Evolutionary conservation across 2,888 invertebrate species (phyloP).

Genomic region (Tetragnatha montana): DNA sequence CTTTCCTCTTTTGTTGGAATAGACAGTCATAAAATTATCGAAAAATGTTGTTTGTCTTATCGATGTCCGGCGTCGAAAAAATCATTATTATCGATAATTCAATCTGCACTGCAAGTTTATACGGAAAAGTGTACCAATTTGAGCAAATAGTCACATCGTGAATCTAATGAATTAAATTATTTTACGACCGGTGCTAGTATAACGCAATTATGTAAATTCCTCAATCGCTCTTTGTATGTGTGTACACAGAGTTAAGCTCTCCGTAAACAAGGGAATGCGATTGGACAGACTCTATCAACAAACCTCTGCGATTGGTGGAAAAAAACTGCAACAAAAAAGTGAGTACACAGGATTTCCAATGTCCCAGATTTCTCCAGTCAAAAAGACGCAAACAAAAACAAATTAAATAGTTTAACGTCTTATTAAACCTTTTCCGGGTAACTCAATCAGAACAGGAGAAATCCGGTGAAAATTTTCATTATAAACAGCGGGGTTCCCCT

Average conservation of each 20-base stretch:
- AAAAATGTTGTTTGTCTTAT: neutral
- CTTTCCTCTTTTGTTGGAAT: neutral
- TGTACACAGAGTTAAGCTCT: neutral
- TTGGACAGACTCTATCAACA: neutral
- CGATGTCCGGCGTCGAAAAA: neutral
- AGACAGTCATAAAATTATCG: neutral
- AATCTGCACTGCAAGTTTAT: neutral
- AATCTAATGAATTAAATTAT: neutral
- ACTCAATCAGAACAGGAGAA: neutral
- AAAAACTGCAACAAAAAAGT: neutral
- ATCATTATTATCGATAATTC: neutral
- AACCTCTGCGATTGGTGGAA: neutral
- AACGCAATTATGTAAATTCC: neutral
- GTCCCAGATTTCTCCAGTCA: neutral
- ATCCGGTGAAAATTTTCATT: neutral
- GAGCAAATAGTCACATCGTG: neutral
- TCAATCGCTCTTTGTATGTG: neutral
- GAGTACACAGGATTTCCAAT: neutral
- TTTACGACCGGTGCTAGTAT: neutral
- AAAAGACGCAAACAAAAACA: neutral
- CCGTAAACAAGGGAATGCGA: neutral
- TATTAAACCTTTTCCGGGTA: slow-evolving; percentile 2
- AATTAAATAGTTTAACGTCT: neutral
- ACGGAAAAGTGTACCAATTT: neutral
- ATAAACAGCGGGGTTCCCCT: neutral